These are phyloP conservation scores for Neosalanx taihuensis DNA, from an alignment of 2,797 vertebrate genomes.

Conservation along the genomic window DNA sequence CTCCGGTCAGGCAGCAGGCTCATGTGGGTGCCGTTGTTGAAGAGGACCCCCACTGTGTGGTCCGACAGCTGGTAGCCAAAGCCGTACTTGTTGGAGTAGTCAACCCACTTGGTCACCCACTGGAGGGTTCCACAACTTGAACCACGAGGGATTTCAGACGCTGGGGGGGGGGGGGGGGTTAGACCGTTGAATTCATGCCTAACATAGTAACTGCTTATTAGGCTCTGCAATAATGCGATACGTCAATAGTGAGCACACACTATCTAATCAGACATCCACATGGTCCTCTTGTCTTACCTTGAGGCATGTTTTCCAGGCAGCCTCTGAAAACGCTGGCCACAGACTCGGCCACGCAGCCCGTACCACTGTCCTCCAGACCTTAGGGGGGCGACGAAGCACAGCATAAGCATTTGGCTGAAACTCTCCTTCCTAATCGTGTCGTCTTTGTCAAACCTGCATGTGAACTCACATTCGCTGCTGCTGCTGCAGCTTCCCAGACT, in stretches of 20 bases:
- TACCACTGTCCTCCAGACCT: constrained; percentile 94
- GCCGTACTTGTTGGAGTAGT: constrained; percentile 99
- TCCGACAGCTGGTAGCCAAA: constrained; percentile 99
- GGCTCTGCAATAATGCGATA: background rate
- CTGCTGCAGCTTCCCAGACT: constrained; percentile 97
- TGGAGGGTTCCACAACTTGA: constrained; percentile 83
- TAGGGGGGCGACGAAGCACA: constrained; percentile 46
- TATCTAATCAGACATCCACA: background rate
- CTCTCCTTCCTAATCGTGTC: too few species aligned
- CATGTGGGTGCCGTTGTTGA: constrained; percentile 98
- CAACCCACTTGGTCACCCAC: constrained; percentile 99
- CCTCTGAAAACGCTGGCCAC: constrained; percentile 89
- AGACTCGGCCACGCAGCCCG: constrained; percentile 90
- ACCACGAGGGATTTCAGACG: constrained; percentile 83
- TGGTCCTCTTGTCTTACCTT: constrained; percentile 63
- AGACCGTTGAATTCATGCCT: background rate
- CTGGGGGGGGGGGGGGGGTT: constrained; percentile 45
- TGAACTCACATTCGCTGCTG: constrained; percentile 92
- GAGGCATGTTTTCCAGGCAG: constrained; percentile 93
- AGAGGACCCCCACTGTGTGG: constrained; percentile 95
- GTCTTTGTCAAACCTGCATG: too few species aligned
- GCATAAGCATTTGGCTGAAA: background rate
- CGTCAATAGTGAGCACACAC: background rate
- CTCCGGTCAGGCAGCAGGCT: constrained; percentile 95
- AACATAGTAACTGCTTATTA: background rate